These are phyloP conservation scores for Cololabis saira DNA, from an alignment of 2,113 vertebrate genomes.

Conservation along the genomic window DNA sequence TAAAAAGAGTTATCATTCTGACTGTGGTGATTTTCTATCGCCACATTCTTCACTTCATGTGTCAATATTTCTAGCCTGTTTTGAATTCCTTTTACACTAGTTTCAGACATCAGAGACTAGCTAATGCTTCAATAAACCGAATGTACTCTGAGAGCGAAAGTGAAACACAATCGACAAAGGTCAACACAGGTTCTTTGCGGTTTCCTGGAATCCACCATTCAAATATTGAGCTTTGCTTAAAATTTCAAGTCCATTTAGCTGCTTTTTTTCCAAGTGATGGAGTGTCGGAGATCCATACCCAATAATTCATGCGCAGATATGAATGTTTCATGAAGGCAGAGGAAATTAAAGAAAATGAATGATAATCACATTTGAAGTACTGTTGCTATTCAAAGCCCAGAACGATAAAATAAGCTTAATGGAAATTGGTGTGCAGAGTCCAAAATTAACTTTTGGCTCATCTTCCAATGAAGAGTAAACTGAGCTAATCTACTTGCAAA, in stretches of 20 bases:
- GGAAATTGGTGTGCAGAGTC: neutral
- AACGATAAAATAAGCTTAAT: constrained; percentile 23
- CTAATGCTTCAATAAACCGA: constrained; percentile 56
- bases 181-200: constrained; percentile 59
- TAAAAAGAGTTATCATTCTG: constrained; percentile 7
- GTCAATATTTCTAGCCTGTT: constrained; percentile 41
- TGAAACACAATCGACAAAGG: constrained; percentile 63
- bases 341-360: constrained; percentile 80
- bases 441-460: neutral
- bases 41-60: constrained; percentile 8
- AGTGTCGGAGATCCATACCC: constrained; percentile 58
- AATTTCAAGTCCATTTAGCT: constrained; percentile 64
- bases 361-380: constrained; percentile 58
- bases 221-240: constrained; percentile 76
- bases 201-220: constrained; percentile 66
- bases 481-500: neutral
- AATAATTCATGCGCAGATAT: constrained; percentile 75
- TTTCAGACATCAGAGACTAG: constrained; percentile 34
- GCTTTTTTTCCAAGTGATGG: constrained; percentile 39
- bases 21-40: constrained; percentile 9
- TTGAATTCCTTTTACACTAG: constrained; percentile 35
- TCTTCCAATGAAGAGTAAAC: constrained; percentile 18
- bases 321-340: constrained; percentile 75
- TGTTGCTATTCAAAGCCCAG: constrained; percentile 53
- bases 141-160: constrained; percentile 56